Evolutionary conservation across 2,888 invertebrate species (phyloP).

Genomic region (Byasa hedistus): DNA sequence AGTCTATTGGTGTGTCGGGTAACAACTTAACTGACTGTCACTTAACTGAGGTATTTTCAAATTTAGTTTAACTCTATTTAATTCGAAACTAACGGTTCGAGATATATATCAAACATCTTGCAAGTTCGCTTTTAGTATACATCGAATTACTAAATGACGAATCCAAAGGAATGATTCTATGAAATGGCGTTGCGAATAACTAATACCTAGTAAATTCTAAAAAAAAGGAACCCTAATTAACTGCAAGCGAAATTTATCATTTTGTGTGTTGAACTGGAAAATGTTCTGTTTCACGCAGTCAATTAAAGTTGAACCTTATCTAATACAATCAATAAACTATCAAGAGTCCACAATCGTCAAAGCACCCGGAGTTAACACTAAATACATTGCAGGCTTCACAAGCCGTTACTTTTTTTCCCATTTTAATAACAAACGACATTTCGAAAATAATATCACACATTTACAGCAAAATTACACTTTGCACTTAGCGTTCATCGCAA

Average conservation of each 20-base stretch:
- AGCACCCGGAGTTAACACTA: conserved; percentile 79
- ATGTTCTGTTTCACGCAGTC: conserved; percentile 42
- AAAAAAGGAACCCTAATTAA: conserved; percentile 57
- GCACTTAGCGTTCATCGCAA: conserved; percentile 64
- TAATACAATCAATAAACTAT: conserved; percentile 75
- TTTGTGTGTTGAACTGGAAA: conserved; percentile 4
- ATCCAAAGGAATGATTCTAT: conserved; percentile 54
- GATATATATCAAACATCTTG: conserved; percentile 70
- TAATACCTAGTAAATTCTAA: conserved; percentile 74
- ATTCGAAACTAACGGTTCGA: conserved; percentile 31
- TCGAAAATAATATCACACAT: conserved; percentile 78
- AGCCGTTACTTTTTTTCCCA: conserved; percentile 52
- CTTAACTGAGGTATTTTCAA: conserved; percentile 44
- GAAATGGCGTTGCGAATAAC: conserved; percentile 65
- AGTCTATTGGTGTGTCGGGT: conserved; percentile 39
- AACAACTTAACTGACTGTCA: conserved; percentile 49
- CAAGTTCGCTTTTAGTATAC: conserved; percentile 49
- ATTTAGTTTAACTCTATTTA: conserved; percentile 32
- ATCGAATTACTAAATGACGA: conserved; percentile 48
- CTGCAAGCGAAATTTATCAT: conserved; percentile 40
- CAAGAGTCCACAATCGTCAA: conserved; percentile 78
- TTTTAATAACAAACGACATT: conserved; percentile 65
- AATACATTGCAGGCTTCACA: conserved; percentile 76
- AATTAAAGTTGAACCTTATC: conserved; percentile 54
- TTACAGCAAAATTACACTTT: conserved; percentile 71